A percentile compares a stretch with the other conserved stretches of the same genome.
phyloP scores from a whole-genome alignment of 2,113 vertebrate genomes.

The Xyliphius kryptos region DNA sequence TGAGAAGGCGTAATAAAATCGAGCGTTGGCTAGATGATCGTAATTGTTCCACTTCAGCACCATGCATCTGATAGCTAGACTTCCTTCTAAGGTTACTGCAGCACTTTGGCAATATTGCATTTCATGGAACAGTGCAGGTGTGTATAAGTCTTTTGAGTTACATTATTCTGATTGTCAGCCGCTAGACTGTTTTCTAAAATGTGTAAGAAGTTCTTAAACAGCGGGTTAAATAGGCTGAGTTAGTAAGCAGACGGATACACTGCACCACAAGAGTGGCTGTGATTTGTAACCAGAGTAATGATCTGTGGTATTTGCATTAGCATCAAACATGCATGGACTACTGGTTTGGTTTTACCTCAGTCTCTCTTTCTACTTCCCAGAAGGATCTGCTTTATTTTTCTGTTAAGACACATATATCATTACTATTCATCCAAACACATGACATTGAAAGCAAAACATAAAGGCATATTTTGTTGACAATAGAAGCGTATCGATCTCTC shows the following conservation, averaged over 20 bases:
- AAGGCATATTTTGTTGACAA: too few species aligned
- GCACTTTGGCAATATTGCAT: conserved; percentile 60
- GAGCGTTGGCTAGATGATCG: conserved; percentile 52
- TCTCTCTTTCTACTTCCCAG: too few species aligned
- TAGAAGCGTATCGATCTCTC: too few species aligned
- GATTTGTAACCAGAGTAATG: conserved; percentile 56
- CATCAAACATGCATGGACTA: too few species aligned
- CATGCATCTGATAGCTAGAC: conserved; percentile 59
- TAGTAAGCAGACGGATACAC: conserved; percentile 43
- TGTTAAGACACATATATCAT: too few species aligned
- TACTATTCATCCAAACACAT: too few species aligned
- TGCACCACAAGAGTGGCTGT: conserved; percentile 48
- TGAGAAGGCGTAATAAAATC: conserved; percentile 57
- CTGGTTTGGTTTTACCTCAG: too few species aligned
- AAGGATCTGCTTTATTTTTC: too few species aligned
- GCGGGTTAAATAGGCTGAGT: conserved; percentile 51
- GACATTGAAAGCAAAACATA: too few species aligned
- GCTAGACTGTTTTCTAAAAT: conserved; percentile 48
- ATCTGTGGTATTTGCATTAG: too few species aligned
- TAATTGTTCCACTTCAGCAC: conserved; percentile 54
- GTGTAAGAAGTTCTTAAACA: conserved; percentile 48
- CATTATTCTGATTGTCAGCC: conserved; percentile 49
- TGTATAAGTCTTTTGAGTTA: conserved; percentile 41
- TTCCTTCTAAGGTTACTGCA: conserved; percentile 59
- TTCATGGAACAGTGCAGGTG: conserved; percentile 48